Percentiles rank a stretch among this genome's conserved stretches.
Evolutionary conservation across 1,140 invertebrate genomes (phyloP).

Genomic region (Probaryconus sp.): DNA sequence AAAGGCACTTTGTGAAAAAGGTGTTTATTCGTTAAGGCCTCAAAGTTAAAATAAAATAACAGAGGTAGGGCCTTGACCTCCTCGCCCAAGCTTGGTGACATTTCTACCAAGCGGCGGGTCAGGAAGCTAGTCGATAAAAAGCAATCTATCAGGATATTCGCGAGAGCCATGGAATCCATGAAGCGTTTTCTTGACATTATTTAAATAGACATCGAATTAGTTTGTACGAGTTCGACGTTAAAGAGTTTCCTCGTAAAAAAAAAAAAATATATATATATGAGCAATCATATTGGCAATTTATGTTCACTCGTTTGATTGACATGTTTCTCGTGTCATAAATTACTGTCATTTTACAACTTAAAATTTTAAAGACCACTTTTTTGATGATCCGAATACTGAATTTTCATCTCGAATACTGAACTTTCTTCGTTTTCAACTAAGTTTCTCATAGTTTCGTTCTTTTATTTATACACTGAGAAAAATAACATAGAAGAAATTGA

Average conservation of each 20-base stretch:
- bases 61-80: conserved; percentile 24
- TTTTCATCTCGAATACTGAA: no score
- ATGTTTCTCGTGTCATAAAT: conserved; percentile 12
- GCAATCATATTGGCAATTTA: conserved; percentile 24
- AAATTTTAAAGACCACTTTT: conserved; percentile 12
- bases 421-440: no score
- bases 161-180: conserved; percentile 9
- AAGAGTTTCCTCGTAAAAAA: no score
- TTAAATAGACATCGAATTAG: conserved; percentile 24
- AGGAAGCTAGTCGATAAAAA: conserved; percentile 43
- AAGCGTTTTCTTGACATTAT: conserved; percentile 13
- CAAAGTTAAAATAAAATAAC: neutral
- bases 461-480: no score
- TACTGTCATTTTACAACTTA: conserved; percentile 6
- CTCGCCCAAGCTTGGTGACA: conserved; percentile 21
- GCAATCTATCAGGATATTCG: conserved; percentile 37
- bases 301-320: conserved; percentile 18
- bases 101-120: conserved; percentile 24
- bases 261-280: no score
- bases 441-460: no score
- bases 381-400: neutral
- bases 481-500: no score
- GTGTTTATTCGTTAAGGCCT: conserved; percentile 8
- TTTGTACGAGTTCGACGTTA: conserved; percentile 3
- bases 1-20: no score